Evolutionary conservation across 92 coral and sea anemone genomes (phyloP).

Genomic region (Metridium senile): DNA sequence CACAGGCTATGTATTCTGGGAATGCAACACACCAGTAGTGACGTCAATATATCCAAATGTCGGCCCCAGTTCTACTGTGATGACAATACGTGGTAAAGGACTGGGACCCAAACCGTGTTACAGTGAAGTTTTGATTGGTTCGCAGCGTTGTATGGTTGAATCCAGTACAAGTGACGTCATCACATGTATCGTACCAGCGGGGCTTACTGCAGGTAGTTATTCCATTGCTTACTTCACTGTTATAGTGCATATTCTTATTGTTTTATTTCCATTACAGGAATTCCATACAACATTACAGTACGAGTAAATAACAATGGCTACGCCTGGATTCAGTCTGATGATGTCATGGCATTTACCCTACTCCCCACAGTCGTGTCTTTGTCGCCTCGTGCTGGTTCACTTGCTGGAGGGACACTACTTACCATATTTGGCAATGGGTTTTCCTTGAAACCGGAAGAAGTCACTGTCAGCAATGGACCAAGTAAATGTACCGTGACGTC

Average conservation of each 20-base stretch:
- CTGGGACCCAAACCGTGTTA: slow-evolving; percentile 57
- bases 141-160: slow-evolving; percentile 55
- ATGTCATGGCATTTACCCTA: slow-evolving; percentile 48
- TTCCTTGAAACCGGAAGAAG: slow-evolving; percentile 6
- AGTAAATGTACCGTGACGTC: slow-evolving; percentile 41
- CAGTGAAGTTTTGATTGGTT: slow-evolving; percentile 64
- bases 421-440: slow-evolving; percentile 77
- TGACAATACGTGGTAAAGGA: slow-evolving; percentile 74
- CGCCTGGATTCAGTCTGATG: slow-evolving; percentile 54
- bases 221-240: slow-evolving; percentile 6
- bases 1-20: slow-evolving; percentile 57
- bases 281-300: slow-evolving; percentile 48
- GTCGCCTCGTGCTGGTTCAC: slow-evolving; percentile 64
- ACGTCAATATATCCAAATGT: slow-evolving; percentile 65
- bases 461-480: slow-evolving; percentile 43
- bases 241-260: too few relatives aligned
- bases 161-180: slow-evolving; percentile 47
- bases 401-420: slow-evolving; percentile 62
- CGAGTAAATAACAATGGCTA: slow-evolving; percentile 63
- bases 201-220: slow-evolving; percentile 55
- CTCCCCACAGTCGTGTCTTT: slow-evolving; percentile 57
- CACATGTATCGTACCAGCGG: slow-evolving; percentile 57
- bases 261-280: slow-evolving; percentile 31
- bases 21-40: slow-evolving; percentile 82
- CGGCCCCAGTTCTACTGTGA: slow-evolving; percentile 60